These are phyloP conservation scores for Cabera pusaria DNA, from an alignment of 2,888 invertebrate genomes.

Conservation along the genomic window DNA sequence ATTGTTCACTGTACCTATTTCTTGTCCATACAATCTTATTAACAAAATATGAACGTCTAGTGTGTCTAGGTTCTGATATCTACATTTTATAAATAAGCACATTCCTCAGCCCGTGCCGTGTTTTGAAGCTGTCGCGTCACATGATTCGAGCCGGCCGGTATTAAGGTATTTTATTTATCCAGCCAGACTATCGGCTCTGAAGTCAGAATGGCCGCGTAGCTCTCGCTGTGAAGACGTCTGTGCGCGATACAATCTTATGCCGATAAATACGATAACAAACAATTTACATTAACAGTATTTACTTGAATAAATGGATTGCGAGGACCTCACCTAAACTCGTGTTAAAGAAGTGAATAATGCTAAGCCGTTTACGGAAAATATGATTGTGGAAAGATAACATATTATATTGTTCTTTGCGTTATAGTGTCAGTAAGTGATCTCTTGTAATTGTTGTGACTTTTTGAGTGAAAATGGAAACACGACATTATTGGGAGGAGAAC, in stretches of 20 bases:
- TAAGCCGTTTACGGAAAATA: slow-evolving; percentile 35
- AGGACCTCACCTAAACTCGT: slow-evolving; percentile 49
- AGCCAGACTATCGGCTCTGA: slow-evolving; percentile 22
- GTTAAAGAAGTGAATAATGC: slow-evolving; percentile 38
- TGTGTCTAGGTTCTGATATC: too few species aligned
- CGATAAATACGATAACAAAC: slow-evolving; percentile 48
- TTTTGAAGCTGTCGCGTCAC: slow-evolving; percentile 54
- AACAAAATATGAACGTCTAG: too few species aligned
- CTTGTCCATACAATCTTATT: too few species aligned
- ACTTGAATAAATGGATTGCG: slow-evolving; percentile 51
- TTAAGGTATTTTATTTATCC: too few species aligned
- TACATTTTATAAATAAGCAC: too few species aligned
- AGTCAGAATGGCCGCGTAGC: slow-evolving; percentile 51
- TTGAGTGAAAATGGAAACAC: slow-evolving; percentile 70
- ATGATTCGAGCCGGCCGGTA: slow-evolving; percentile 46
- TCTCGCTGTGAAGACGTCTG: slow-evolving; percentile 44
- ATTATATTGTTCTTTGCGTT: slow-evolving; percentile 36
- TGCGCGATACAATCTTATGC: slow-evolving; percentile 38
- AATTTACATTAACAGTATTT: slow-evolving; percentile 37
- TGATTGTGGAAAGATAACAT: slow-evolving; percentile 47
- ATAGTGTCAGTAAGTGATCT: slow-evolving; percentile 50
- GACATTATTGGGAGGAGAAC: slow-evolving; percentile 75
- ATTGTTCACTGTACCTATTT: too few species aligned
- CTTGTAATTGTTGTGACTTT: slow-evolving; percentile 50
- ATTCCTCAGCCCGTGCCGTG: slow-evolving; percentile 48